Evolutionary conservation across 1,140 invertebrate genomes (phyloP), one percentile per base, ranked within the genome.

Genomic region (Pogonomyrmex barbatus): DNA sequence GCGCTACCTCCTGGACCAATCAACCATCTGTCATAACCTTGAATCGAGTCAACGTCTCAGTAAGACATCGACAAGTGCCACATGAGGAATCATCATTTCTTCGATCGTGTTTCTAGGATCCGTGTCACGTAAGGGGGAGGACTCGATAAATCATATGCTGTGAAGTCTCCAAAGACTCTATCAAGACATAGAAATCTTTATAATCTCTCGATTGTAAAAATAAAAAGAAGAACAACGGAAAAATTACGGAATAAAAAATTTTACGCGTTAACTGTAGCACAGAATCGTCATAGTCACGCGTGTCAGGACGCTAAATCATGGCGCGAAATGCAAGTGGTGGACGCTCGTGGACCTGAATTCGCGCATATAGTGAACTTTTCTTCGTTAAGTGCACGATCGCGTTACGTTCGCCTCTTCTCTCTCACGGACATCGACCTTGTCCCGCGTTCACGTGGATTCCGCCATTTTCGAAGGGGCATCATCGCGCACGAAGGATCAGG

Each of bases 1-100:
- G 79, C 79, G 68, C 79, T 83, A 83, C 33, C 79, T 83, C 56
- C 68, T 75, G 79, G 79, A 75, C 79, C 68, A 71, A 75, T 75
- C 39, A 47, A 56, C 14, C 24, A 4, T 54, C 52, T 73, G 30
- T 73, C 56, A 75, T 83, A 83, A 83, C 54, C 79, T 83, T 54
- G 79, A 83, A 83, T 73, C 79, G 17, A 42, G 42, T 47, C 17
- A 39, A 60, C 42, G 54, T 65, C 60, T 42, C 60, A 39, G 12
- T 10, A 39, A 45, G 39, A 71, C 17, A 58, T 45, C 33, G 33
- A 42, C 68, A 75, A 60, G 42, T 73, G 58, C 5, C 54, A 17
- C 14, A 17, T 36, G 33, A 42, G 47, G 24, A 36, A 9, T 2
- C 65, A 42, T 62, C 54, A 10, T 33, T 10, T 30, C 39, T 71